A percentile compares a stretch with the other conserved stretches of the same genome.
These are phyloP conservation scores for Bombus breviceps DNA, from an alignment of 1,140 invertebrate genomes.

Conservation along the genomic window DNA sequence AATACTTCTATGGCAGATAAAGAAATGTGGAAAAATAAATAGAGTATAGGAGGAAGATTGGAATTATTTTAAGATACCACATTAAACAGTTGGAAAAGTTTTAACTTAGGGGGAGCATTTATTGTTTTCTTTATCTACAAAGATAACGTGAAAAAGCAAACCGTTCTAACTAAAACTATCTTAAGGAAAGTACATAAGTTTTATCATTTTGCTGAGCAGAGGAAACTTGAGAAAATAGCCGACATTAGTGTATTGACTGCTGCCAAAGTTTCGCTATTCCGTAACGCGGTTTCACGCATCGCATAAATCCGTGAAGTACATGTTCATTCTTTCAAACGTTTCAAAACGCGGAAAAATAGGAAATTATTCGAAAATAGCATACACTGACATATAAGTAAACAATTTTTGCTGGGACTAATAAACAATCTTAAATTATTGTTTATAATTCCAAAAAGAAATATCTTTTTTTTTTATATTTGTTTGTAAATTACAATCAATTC, in stretches of 20 bases:
- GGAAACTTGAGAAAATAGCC: constrained; percentile 24
- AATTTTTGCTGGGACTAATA: neutral
- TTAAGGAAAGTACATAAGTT: constrained; percentile 43
- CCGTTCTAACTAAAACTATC: constrained; percentile 9
- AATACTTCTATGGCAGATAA: neutral
- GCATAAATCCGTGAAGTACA: neutral
- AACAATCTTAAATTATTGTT: neutral
- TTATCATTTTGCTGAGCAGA: constrained; percentile 49
- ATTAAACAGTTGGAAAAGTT: neutral
- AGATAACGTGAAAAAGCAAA: constrained; percentile 44
- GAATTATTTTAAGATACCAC: neutral
- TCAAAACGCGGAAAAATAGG: neutral
- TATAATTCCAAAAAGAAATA: neutral
- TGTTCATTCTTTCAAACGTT: neutral
- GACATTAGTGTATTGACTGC: constrained; percentile 15
- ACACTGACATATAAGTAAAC: neutral
- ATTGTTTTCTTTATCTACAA: constrained; percentile 54
- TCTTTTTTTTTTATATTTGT: too few relatives aligned
- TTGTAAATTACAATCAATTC: too few relatives aligned
- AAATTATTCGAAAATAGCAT: neutral
- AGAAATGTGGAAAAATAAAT: neutral
- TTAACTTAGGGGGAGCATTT: neutral
- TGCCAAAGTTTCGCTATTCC: neutral
- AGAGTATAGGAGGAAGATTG: too few relatives aligned
- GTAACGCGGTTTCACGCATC: neutral